A percentile compares a stretch with the other conserved stretches of the same genome.
Evolutionary conservation across 1,140 invertebrate species (phyloP).

Genomic region (Drosophila saltans): DNA sequence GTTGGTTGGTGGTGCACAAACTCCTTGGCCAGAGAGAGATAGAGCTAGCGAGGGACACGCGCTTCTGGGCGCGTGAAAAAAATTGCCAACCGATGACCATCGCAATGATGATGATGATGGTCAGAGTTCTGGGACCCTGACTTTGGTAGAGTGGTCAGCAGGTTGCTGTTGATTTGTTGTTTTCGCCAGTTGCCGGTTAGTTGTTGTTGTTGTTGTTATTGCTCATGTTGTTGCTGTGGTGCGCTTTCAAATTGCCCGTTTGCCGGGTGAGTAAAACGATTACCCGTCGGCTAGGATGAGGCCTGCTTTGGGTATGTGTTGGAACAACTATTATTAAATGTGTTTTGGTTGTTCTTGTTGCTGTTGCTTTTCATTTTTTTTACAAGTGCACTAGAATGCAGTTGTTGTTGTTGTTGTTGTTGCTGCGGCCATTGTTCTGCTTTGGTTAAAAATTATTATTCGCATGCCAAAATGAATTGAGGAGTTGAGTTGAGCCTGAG

Average conservation of each 20-base stretch:
- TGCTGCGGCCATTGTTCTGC: constrained; percentile 77
- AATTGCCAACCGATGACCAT: constrained; percentile 54
- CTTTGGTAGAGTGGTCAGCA: constrained; percentile 55
- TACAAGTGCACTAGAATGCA: constrained; percentile 39
- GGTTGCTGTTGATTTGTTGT: constrained; percentile 72
- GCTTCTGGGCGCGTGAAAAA: constrained; percentile 58
- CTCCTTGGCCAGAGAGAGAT: constrained; percentile 6
- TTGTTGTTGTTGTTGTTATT: constrained; percentile 36
- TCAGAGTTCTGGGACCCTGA: constrained; percentile 32
- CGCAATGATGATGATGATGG: constrained; percentile 39
- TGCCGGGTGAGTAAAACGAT: constrained; percentile 79
- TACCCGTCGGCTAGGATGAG: constrained; percentile 74
- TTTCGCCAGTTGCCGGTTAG: constrained; percentile 53
- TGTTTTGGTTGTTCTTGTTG: constrained; percentile 28
- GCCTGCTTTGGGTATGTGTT: constrained; percentile 74
- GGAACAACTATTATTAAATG: constrained; percentile 81
- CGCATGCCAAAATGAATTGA: constrained; percentile 81
- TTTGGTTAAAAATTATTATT: constrained; percentile 78
- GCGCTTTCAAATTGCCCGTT: constrained; percentile 70
- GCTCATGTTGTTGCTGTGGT: constrained; percentile 52
- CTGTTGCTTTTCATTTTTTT: constrained; percentile 43
- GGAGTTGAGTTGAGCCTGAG: constrained; percentile 48
- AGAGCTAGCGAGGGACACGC: constrained; percentile 41
- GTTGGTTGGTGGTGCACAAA: neutral
- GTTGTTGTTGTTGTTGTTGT: constrained; percentile 29